Conservation (phyloP, 2,113 vertebrate species). For the human (Homo sapiens) region DNA sequence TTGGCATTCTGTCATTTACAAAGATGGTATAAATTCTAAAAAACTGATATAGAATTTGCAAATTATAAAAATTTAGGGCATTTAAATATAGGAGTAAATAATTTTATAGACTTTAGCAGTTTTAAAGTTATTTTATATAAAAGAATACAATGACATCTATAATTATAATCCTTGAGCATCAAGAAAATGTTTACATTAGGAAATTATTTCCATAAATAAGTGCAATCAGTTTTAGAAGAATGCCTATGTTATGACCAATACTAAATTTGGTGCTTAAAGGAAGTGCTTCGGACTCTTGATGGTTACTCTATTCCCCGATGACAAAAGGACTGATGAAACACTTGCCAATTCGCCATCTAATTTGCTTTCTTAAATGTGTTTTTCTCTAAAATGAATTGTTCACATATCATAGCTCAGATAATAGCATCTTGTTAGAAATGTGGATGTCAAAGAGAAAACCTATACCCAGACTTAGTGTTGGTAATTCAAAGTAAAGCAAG, state of each 20-base stretch:
- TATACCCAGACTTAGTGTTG: neutral
- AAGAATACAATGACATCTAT: neutral
- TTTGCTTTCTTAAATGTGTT: constrained; percentile 1
- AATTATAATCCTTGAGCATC: neutral
- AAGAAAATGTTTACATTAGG: neutral
- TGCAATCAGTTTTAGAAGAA: neutral
- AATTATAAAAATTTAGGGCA: neutral
- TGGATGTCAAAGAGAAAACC: neutral
- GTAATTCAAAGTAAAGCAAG: neutral
- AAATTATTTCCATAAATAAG: neutral
- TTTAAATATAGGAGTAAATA: neutral
- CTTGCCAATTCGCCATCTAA: neutral
- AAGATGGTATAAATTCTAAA: neutral
- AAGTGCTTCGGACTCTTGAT: neutral
- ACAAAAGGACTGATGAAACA: neutral
- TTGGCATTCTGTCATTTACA: neutral
- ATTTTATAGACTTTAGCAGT: neutral
- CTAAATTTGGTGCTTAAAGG: neutral
- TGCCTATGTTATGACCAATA: neutral
- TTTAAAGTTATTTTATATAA: neutral
- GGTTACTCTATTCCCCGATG: neutral
- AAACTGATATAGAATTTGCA: neutral
- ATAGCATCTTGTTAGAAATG: neutral
- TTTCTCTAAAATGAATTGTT: neutral
- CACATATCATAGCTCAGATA: neutral